phyloP scores from a whole-genome alignment of 2,797 vertebrate species.

The Vipera ursinii region DNA sequence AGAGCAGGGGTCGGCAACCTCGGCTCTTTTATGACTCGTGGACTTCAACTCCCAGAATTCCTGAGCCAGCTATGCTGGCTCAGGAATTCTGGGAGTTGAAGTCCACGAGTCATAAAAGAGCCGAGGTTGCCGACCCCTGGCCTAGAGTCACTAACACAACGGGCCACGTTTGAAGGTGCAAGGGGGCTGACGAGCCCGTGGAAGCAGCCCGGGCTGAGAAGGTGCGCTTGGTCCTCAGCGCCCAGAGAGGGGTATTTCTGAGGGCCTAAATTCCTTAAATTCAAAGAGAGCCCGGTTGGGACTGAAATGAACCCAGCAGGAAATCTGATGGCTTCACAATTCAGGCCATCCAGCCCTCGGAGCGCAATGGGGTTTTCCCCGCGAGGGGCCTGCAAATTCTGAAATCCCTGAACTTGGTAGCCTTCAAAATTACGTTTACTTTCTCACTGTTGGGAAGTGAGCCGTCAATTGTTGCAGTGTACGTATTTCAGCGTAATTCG shows the following conservation, averaged over 20 bases:
- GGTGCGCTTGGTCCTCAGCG: neutral
- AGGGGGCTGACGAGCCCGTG: neutral
- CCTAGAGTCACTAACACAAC: neutral
- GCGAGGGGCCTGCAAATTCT: too few species aligned
- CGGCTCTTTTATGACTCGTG: too few species aligned
- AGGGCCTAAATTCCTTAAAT: neutral
- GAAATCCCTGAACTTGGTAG: neutral
- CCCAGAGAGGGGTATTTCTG: neutral
- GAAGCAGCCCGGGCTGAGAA: neutral
- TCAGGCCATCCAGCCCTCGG: neutral
- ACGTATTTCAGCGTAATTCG: neutral
- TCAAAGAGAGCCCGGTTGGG: neutral
- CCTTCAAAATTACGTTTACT: neutral
- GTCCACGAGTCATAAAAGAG: too few species aligned
- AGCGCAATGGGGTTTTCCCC: too few species aligned
- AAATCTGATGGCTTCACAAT: neutral
- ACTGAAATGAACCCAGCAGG: neutral
- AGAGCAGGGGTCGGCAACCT: too few species aligned
- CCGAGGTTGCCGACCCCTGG: too few species aligned
- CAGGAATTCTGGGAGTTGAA: too few species aligned
- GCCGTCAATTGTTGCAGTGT: neutral
- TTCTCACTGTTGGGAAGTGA: neutral
- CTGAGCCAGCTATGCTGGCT: too few species aligned
- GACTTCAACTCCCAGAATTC: too few species aligned
- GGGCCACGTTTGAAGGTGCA: neutral